A percentile compares a stretch with the other conserved stretches of the same genome.
These are phyloP conservation scores for Syrrhaptes paradoxus DNA, from an alignment of 2,113 vertebrate genomes.

Conservation along the genomic window DNA sequence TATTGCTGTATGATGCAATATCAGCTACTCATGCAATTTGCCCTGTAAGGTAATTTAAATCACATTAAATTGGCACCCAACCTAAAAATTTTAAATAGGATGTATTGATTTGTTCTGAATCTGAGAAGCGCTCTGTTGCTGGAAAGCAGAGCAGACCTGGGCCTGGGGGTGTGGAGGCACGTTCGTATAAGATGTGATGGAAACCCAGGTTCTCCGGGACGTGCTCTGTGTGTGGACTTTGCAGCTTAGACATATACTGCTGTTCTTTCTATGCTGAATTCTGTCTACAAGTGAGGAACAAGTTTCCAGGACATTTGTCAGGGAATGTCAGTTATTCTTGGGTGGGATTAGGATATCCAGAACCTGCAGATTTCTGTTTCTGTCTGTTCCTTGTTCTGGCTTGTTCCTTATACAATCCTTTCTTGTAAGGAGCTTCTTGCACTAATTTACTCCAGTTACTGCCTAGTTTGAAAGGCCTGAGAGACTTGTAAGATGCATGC, in stretches of 20 bases:
- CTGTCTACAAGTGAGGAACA: neutral
- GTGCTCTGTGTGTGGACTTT: neutral
- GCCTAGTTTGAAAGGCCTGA: neutral
- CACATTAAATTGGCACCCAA: neutral
- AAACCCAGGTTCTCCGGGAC: neutral
- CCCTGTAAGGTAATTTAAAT: neutral
- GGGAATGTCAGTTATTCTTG: neutral
- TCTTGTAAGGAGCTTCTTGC: neutral
- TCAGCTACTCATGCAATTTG: neutral
- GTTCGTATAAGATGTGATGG: neutral
- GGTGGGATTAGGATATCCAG: neutral
- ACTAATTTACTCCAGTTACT: constrained; percentile 32
- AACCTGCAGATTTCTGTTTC: neutral
- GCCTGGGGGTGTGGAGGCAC: neutral
- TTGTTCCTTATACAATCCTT: neutral
- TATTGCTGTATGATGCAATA: neutral
- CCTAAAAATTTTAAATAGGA: neutral
- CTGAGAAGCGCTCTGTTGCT: neutral
- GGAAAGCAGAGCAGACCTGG: neutral
- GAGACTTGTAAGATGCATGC: neutral
- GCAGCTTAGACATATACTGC: neutral
- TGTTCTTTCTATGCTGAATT: neutral
- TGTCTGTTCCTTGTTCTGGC: neutral
- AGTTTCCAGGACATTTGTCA: neutral
- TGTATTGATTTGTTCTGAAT: neutral